Evolutionary conservation across 1,140 invertebrate genomes (phyloP), one percentile per base, ranked within the genome.

Genomic region (Cepaea nemoralis): DNA sequence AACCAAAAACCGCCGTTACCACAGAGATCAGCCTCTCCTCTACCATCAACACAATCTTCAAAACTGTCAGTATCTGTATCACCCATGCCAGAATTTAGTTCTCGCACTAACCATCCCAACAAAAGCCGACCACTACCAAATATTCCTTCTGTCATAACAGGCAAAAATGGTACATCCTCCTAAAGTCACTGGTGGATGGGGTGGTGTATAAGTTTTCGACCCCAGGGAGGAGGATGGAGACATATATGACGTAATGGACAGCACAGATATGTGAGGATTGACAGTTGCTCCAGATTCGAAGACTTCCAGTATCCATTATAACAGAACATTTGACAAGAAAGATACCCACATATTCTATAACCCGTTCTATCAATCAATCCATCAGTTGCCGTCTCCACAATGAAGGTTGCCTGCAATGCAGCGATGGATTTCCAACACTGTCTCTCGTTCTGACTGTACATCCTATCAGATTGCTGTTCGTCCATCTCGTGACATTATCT

Each of bases 191-290:
- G n/a, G 31, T 14, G 40, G 63, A 33, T 67, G 59, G 37, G 77
- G 37, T 31, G 77, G 63, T 0, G 14, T 6, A 10, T 59, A 79
- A 37, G 14, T 40, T 27, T 79, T 55, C 45, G 63, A 79, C 48
- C 77, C 77, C 2, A 59, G 77, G 22, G 63, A 79, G 40, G 63
- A 79, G 48, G 63, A 79, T 8, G 77, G 63, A 3, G 77, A 79
- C 45, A 3, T 79, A 37, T 79, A 79, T 69, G 63, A 79, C 33
- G 27, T 79, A 6, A 79, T 69, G 63, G 77, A 79, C 22, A 69
- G 67, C 2, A 73, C 67, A n/a, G 69, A 78, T 22, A 63, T 82
- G 67, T 82, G 77, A 83, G 6, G 50, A 16, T 55, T n/a, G n/a
- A n/a, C n/a, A n/a, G n/a, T n/a, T n/a, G n/a, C n/a, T n/a, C n/a